Evolutionary conservation across 1,140 invertebrate genomes (phyloP), one percentile per base, ranked within the genome.

Genomic region (Colletes latitarsis): DNA sequence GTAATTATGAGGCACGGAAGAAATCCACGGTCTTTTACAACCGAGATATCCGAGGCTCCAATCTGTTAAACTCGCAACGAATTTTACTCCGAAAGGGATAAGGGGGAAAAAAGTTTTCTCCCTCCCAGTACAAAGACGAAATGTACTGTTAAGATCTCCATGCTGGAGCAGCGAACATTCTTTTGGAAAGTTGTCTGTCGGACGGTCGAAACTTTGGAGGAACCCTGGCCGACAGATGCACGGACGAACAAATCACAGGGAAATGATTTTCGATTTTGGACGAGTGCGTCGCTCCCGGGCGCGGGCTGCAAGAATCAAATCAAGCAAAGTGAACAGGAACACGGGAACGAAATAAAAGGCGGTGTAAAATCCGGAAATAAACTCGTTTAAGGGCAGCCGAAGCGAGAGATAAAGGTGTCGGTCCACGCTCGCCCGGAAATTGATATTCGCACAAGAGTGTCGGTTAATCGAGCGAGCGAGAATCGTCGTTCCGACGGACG

Each of bases 401-500:
- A 78, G 52, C 71, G 9, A 43, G 55, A 62, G 49, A 82, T 64
- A 77, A 69, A 81, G 78, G 68, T 82, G 84, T 77, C 63, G 53
- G 66, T 73, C 57, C 83, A 43, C 57, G 53, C 6, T 15, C 52
- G 17, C 60, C 63, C 81, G 77, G 82, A 79, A 83, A 86, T 84
- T 87, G 82, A 87, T 87, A 84, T 87, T 72, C 71, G 75, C 64
- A 73, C 43, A 57, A 58, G 63, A 68, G 74, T 77, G 52, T 81
- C 60, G 63, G 73, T 79, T 82, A 85, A 85, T 86, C 83, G 83
- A 80, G 68, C 83, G 81, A 67, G 67, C 39, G 70, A 46, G 66
- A 76, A 81, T 83, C 82, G 69, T 77, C 69, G 82, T 75, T 82
- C 17, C 55, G 49, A 62, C 82, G 75, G 57, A 39, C 71, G 64